Percentiles rank a stretch among this genome's conserved stretches.
These are phyloP conservation scores for Phocoena phocoena DNA, from an alignment of 2,113 vertebrate species.

Conservation along the genomic window DNA sequence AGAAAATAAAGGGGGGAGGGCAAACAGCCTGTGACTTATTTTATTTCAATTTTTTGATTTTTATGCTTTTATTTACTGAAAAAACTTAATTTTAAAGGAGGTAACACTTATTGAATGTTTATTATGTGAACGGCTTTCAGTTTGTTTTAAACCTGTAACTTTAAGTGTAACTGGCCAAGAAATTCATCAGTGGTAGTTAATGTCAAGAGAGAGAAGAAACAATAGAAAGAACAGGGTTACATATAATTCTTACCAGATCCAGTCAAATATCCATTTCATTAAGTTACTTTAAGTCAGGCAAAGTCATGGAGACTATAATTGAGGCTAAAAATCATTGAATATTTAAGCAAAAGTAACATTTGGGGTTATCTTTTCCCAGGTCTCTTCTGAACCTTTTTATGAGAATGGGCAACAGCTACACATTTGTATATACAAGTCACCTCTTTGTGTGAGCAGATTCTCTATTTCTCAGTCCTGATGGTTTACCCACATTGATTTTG, in stretches of 20 bases:
- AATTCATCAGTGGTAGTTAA: background rate
- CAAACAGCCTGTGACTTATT: background rate
- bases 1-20: background rate
- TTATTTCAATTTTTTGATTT: background rate
- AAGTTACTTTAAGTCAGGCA: background rate
- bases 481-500: background rate
- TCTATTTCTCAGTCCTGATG: background rate
- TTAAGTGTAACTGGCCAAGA: slow-evolving; percentile 30
- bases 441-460: background rate
- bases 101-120: background rate
- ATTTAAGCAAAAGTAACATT: slow-evolving; percentile 7
- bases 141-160: slow-evolving; percentile 36
- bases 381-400: background rate
- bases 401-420: background rate
- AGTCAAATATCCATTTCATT: background rate
- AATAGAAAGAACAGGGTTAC: background rate
- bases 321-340: background rate
- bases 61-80: background rate
- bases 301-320: background rate
- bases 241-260: background rate
- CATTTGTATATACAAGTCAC: background rate
- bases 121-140: background rate
- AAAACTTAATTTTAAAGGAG: background rate
- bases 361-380: background rate
- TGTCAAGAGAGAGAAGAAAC: background rate